Evolutionary conservation across 2,888 invertebrate species (phyloP).

Genomic region (Cybosia mesomella): DNA sequence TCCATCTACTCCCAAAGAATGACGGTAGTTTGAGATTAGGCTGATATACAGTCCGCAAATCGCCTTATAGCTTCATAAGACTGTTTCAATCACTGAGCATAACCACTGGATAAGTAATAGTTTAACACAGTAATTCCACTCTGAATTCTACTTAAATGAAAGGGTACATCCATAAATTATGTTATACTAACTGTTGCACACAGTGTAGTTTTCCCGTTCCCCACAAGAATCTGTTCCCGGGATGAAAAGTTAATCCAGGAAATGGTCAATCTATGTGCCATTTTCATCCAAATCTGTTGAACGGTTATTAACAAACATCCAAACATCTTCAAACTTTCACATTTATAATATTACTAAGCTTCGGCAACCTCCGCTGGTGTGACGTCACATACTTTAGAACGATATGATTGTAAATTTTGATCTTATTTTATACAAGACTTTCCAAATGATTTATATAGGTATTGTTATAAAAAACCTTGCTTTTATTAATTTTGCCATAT

Average conservation of each 20-base stretch:
- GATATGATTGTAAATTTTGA: background rate
- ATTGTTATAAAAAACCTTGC: too few relatives aligned
- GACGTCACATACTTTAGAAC: background rate
- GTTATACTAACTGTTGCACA: background rate
- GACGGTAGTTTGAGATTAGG: conserved; percentile 55
- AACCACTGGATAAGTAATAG: background rate
- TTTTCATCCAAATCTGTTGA: too few relatives aligned
- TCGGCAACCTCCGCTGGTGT: too few relatives aligned
- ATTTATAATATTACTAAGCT: too few relatives aligned
- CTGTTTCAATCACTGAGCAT: conserved; percentile 29
- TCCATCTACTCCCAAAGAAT: conserved; percentile 74
- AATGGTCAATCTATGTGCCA: background rate
- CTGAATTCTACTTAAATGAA: background rate
- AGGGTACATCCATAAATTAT: conserved; percentile 3
- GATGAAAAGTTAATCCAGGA: background rate
- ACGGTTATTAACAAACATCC: background rate
- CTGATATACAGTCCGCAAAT: conserved; percentile 26
- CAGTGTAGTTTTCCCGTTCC: too few relatives aligned
- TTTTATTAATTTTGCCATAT: too few relatives aligned
- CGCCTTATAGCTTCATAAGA: conserved; percentile 60
- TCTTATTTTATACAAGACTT: background rate
- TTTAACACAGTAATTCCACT: background rate
- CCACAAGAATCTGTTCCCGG: too few relatives aligned
- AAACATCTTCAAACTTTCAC: too few relatives aligned
- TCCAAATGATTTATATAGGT: too few relatives aligned